Conservation (phyloP, 1,140 invertebrate genomes). For the Aporrectodea caliginosa region DNA sequence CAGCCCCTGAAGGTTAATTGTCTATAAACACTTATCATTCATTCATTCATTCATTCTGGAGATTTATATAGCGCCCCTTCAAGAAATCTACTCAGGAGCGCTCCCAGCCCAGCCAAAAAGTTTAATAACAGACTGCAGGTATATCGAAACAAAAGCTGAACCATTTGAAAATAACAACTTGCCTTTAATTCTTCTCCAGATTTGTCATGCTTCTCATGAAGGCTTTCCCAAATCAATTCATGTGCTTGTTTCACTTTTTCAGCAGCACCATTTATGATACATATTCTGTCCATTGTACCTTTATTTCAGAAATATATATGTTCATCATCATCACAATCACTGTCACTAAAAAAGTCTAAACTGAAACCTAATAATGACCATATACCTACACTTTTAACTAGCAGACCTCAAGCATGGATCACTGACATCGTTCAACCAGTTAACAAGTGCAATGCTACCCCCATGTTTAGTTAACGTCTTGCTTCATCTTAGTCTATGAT, state of each 20-base stretch:
- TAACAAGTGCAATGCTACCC: not conserved
- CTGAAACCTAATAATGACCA: not conserved
- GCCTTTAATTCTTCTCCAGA: constrained; percentile 52
- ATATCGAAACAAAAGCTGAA: not conserved
- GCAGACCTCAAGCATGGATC: not conserved
- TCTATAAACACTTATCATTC: not conserved
- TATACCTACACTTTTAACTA: not conserved
- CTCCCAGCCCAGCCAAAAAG: not conserved
- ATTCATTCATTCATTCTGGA: not conserved
- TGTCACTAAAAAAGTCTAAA: not conserved
- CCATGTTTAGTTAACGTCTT: too few relatives aligned
- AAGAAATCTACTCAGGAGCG: not conserved
- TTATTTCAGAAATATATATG: not conserved
- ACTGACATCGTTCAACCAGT: not conserved
- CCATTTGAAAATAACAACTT: not conserved
- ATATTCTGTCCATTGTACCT: constrained; percentile 95
- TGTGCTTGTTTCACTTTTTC: constrained; percentile 89
- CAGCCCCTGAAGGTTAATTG: too few relatives aligned
- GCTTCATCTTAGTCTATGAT: too few relatives aligned
- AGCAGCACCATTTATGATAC: constrained; percentile 89
- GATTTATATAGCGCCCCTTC: not conserved
- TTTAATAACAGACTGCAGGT: not conserved
- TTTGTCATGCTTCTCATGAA: constrained; percentile 90
- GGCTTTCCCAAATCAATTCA: constrained; percentile 96
- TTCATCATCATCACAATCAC: not conserved